Base-by-base conservation (phyloP, 2,113 vertebrate species). In the Amazona vittata region DNA sequence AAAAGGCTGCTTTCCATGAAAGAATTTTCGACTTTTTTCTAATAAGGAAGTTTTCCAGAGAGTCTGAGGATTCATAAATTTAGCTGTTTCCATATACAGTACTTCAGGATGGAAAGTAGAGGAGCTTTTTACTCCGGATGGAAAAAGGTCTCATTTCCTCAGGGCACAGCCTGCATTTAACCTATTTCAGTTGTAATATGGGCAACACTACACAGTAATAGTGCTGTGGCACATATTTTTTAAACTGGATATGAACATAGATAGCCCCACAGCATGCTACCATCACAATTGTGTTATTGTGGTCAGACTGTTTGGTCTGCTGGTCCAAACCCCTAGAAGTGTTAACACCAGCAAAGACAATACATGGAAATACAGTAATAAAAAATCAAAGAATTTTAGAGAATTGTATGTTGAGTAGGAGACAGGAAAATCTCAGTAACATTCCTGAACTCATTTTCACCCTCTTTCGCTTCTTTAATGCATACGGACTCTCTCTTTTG, bases 131-230 rank as follows among this genome's bases (percentile, higher is more conserved):
- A 49, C 57, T 79, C 29, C 6, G 0, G 62, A 31, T 57, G 62
- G 81, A 68, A 93, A 83, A 18, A 85, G 67, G 70, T 88, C 75
- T 86, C 68, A 26, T 83, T 91, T 96, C 85, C 93, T 86, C 67
- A 46, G 49, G 86, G 25, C 75, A 79, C 78, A 90, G 82, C 22
- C 57, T 90, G n/a, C 24, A 18, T 70, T 74, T 86, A 39, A 5
- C 55, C 80, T 92, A 0, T 60, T 83, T 85, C 63, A 7, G 1
- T 22, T 76, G 28, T 8, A 14, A 1, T 6, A 35, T 49, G 76
- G 60, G 47, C 67, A 77, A 2, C 44, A 15, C 15, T 20, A 18
- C 0, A 1, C 12, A n/a, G 4, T 8, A 41, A 31, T 22, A 74
- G 43, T 68, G 46, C 33, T 33, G 39, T 75, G 89, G 47, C 77